Conservation (phyloP, 2,113 vertebrate genomes). For the Nansenia antarctica region DNA sequence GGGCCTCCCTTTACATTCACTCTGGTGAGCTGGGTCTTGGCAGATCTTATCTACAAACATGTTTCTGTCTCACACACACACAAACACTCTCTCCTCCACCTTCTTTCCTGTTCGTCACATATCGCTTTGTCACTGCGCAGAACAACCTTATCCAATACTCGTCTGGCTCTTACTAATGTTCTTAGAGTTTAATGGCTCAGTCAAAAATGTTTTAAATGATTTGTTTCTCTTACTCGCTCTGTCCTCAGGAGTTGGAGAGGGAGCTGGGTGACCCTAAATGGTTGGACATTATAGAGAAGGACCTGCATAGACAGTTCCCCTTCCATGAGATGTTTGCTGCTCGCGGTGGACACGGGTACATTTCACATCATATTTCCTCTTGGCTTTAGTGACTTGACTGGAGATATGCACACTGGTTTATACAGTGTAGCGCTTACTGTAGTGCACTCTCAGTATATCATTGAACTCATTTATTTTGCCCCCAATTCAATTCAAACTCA, state of each 20-base stretch:
- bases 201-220: background rate
- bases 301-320: constrained; percentile 90
- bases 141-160: background rate
- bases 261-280: constrained; percentile 88
- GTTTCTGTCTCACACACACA: background rate
- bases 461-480: no score
- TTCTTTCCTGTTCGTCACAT: background rate
- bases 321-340: constrained; percentile 94
- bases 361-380: no score
- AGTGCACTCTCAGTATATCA: no score
- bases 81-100: background rate
- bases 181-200: background rate
- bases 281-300: constrained; percentile 92
- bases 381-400: no score
- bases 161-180: background rate
- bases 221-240: background rate
- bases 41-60: background rate
- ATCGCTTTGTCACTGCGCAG: background rate
- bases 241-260: constrained; percentile 87
- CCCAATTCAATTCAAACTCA: no score
- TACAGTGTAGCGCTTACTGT: no score
- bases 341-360: constrained; percentile 88
- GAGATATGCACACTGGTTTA: no score
- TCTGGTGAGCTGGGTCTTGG: constrained; percentile 17
- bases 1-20: constrained; percentile 6